Percentiles rank a stretch among this genome's conserved stretches.
These are phyloP conservation scores for Cheilinus undulatus DNA, from an alignment of 2,113 vertebrate genomes.

Conservation along the genomic window DNA sequence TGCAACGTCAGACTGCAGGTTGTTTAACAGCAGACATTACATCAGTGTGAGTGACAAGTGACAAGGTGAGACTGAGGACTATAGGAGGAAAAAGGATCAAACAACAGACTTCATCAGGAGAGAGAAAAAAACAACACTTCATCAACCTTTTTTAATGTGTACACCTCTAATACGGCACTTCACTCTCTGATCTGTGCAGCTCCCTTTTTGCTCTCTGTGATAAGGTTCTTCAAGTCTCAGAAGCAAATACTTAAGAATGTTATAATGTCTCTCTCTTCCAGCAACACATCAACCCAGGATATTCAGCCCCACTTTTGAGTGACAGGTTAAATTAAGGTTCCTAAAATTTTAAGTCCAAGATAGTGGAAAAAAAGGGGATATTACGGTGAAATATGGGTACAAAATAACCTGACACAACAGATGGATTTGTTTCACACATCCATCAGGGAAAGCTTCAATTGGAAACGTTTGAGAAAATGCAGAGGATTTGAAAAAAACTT, in stretches of 20 bases:
- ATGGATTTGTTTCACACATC: too few relatives aligned
- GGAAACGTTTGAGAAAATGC: too few relatives aligned
- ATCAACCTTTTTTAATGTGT: background rate
- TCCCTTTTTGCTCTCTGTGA: conserved; percentile 3
- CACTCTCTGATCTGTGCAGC: background rate
- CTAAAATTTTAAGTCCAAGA: background rate
- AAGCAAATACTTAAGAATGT: background rate
- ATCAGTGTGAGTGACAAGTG: conserved; percentile 41
- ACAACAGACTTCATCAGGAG: background rate
- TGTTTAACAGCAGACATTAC: conserved; percentile 33
- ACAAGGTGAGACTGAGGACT: conserved; percentile 28
- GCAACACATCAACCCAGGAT: background rate
- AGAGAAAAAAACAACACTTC: conserved; percentile 2
- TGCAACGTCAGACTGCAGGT: conserved; percentile 49
- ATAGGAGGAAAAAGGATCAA: conserved; percentile 12
- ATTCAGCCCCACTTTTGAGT: conserved; percentile 5
- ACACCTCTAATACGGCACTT: background rate
- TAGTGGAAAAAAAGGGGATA: background rate
- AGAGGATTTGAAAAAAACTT: too few relatives aligned
- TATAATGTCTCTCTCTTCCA: background rate
- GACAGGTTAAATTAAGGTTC: background rate
- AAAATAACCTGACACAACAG: too few relatives aligned
- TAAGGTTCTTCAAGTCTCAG: background rate
- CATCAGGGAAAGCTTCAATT: too few relatives aligned
- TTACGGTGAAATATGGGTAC: background rate